Base-by-base conservation (phyloP, 1,140 invertebrate species). In the Neodiprion pinetum region DNA sequence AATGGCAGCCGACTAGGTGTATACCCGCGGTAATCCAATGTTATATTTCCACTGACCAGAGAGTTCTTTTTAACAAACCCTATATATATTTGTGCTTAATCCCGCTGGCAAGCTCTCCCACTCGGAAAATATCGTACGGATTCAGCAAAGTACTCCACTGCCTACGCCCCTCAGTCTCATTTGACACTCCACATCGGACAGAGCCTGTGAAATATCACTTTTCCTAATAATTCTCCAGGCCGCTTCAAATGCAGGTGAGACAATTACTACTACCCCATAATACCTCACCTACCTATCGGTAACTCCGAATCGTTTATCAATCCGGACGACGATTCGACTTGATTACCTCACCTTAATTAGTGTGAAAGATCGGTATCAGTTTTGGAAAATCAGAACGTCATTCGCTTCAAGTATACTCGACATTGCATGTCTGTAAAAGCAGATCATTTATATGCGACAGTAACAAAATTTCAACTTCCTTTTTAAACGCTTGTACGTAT, bases 11-110 rank as follows among this genome's bases (percentile, higher is more conserved):
- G 28, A 40, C 28, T 40, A 40, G 28, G 11, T 61, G 53, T 61
- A 61, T 12, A 17, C 7, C 53, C 8, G 53, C n/a, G 53, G 53
- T 61, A 61, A 61, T 61, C 53, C 53, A 61, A 61, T 61, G 53
- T 61, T 61, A 61, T 61, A 61, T 74, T 74, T 67, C 67, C 70
- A 69, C 50, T 74, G 71, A 69, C 73, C 75, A 77, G 75, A 79
- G 47, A 75, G 53, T 77, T 80, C 76, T 72, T 76, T 79, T 79
- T 78, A 76, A 80, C 78, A 77, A 74, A 71, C 68, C 75, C 74
- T 78, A 74, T 74, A 77, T 79, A 78, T 75, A 72, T 78, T 74
- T 74, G 75, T 78, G 50, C 71, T 77, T 84, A 83, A 83, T 83
- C 83, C 28, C 80, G 80, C 47, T 61, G 67, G 28, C 61, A 67